These are phyloP conservation scores for Panagrolaimus sp. DNA, from an alignment of 1,140 invertebrate species.

Conservation along the genomic window DNA sequence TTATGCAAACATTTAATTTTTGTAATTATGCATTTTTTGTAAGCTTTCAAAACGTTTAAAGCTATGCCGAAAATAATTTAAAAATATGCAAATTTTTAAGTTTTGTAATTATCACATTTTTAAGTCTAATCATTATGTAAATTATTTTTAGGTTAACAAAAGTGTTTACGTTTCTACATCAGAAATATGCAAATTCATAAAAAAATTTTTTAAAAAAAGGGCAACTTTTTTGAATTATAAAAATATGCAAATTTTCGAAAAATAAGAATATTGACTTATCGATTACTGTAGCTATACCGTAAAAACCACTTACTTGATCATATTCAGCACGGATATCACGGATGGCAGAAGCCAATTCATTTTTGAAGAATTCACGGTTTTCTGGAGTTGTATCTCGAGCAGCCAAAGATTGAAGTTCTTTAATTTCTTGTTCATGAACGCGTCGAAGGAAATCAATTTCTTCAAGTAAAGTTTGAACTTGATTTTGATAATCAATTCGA, in stretches of 20 bases:
- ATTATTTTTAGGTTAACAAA: too few species aligned
- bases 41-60: too few species aligned
- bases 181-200: too few species aligned
- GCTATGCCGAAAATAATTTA: too few species aligned
- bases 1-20: too few species aligned
- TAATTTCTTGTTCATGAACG: slow-evolving; percentile 61
- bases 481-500: slow-evolving; percentile 54
- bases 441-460: slow-evolving; percentile 55
- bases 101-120: too few species aligned
- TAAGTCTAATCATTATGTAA: too few species aligned
- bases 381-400: slow-evolving; percentile 63
- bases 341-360: slow-evolving; percentile 62
- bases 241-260: slow-evolving; percentile 40
- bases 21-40: too few species aligned
- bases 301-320: slow-evolving; percentile 49
- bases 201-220: too few species aligned
- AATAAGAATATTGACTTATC: neutral
- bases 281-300: neutral
- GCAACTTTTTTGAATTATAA: slow-evolving; percentile 52
- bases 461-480: slow-evolving; percentile 53
- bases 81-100: too few species aligned
- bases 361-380: slow-evolving; percentile 63
- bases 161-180: too few species aligned
- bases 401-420: slow-evolving; percentile 62
- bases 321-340: slow-evolving; percentile 63